phyloP scores from a whole-genome alignment of 2,888 invertebrate genomes.

The Gonocerus acuteangulatus region DNA sequence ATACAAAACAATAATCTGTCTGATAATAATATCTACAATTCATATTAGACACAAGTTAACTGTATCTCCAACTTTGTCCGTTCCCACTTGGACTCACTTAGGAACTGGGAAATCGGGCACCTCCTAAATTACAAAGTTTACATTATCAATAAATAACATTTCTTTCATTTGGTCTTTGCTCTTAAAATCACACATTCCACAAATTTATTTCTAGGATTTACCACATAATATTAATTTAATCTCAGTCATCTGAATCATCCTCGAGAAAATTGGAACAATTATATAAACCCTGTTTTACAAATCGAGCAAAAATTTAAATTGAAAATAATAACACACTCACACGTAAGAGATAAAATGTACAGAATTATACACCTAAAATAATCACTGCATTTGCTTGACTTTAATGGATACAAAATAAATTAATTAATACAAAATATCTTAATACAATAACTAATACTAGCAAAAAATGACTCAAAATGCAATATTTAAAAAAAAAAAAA shows the following conservation, averaged over 20 bases:
- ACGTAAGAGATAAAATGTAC: constrained; percentile 23
- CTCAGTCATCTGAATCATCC: constrained; percentile 22
- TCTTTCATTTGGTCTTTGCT: constrained; percentile 29
- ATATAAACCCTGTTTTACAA: constrained; percentile 27
- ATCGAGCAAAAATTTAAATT: constrained; percentile 19
- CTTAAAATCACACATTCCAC: constrained; percentile 26
- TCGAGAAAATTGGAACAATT: constrained; percentile 21
- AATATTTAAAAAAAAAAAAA: constrained; percentile 5
- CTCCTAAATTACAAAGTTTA: constrained; percentile 15
- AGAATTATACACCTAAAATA: constrained; percentile 25
- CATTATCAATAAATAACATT: constrained; percentile 27
- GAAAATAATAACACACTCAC: constrained; percentile 21
- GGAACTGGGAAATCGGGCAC: constrained; percentile 25
- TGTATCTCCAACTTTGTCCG: constrained; percentile 22
- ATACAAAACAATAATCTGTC: constrained; percentile 27
- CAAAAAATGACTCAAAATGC: constrained; percentile 33
- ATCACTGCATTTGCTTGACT: constrained; percentile 16
- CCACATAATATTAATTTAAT: constrained; percentile 15
- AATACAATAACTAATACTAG: constrained; percentile 31
- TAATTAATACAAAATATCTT: constrained; percentile 33
- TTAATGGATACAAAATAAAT: constrained; percentile 30
- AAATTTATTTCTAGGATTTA: constrained; percentile 21
- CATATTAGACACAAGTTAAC: constrained; percentile 21
- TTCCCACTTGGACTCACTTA: constrained; percentile 27
- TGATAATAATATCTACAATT: constrained; percentile 26